Evolutionary conservation across 2,797 vertebrate genomes (phyloP), one percentile per base, ranked within the genome.

Genomic region (Poecilia gillii): DNA sequence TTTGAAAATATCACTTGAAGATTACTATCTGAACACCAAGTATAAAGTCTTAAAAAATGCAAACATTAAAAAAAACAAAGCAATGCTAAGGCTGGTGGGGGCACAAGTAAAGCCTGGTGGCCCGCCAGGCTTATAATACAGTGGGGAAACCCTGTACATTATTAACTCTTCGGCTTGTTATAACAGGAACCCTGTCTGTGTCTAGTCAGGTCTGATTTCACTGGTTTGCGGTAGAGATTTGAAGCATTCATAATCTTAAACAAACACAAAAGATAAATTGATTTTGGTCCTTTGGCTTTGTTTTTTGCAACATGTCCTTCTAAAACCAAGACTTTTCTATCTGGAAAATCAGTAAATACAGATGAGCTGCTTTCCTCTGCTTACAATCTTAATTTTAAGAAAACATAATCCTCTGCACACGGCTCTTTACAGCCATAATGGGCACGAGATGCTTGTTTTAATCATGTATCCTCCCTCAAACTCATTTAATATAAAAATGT

Each of bases 401-500:
- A 41, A n/a, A 51, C 20, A 3, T 33, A 36, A 53, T 73, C 33
- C 16, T 77, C 31, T 55, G 20, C 31, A 73, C 43, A 31, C 7
- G 1, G 39, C 39, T 41, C 47, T 77, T 46, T 51, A 62, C 47
- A 62, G n/a, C 59, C 68, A 64, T 55, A 66, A 46, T 71, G 46
- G 66, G 14, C 57, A 14, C 41, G 2, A 23, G 49, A 51, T 66
- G 25, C 66, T 66, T 36, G 1, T 1, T 78, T 72, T 25, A 79
- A 41, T 79, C 46, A 28, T 9, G 71, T 3, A 4, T 72, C 70
- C 43, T 74, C 57, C 62, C 57, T 1, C 13, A 41, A 8, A 49
- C 33, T 78, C 12, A 49, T 75, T 78, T 62, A 14, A 39, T 74
- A 31, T n/a, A 82, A 77, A 51, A 72, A 66, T 28, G 31, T 73